Base-by-base conservation (phyloP, 2,888 invertebrate species). In the Hylaea fasciaria region DNA sequence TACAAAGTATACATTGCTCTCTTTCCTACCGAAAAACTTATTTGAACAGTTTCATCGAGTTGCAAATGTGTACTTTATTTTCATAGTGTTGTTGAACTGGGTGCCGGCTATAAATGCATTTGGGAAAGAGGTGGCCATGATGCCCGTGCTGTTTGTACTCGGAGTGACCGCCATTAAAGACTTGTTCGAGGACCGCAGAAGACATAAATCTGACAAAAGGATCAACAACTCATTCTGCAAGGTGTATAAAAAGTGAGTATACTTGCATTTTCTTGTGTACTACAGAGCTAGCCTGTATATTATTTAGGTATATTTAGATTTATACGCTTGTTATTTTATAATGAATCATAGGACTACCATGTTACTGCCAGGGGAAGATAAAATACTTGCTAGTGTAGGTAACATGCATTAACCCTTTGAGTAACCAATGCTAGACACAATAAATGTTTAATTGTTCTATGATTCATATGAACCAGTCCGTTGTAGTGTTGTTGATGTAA, bases 1-100 rank as follows among this genome's bases (percentile, higher is more conserved):
- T 86, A 98, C 98, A 54, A 98, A 99, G 91, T 99, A 99, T 87
- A 98, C 98, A 22, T 81, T 97, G 62, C 92, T 98, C 70, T 98
- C 97, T 73, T 99, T 99, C 91, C 91, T 99, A 81, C 98, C 99
- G 59, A 97, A 98, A 89, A 99, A 99, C 91, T 93, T 99, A 64
- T 94, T 98, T 87, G 98, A 99, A 92, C 99, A 99, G 92, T 98
- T 99, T 87, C 98, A 98, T 89, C 95, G 99, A 65, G 97, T 98
- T 81, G 99, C 99, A 67, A 99, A 99, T 93, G 93, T 99, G 79
- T 99, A 99, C 93, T 99, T 99, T 91, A 96, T 99, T 81, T 97
- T 98, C 83, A 98, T 99, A 83, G 98, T 98, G 76, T 92, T 98
- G 74, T 94, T 99, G 68, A 99, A 99, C 92, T 98, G 98, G 98